These are phyloP conservation scores for Polymixis lichenea DNA, from an alignment of 2,888 invertebrate species.

Conservation along the genomic window DNA sequence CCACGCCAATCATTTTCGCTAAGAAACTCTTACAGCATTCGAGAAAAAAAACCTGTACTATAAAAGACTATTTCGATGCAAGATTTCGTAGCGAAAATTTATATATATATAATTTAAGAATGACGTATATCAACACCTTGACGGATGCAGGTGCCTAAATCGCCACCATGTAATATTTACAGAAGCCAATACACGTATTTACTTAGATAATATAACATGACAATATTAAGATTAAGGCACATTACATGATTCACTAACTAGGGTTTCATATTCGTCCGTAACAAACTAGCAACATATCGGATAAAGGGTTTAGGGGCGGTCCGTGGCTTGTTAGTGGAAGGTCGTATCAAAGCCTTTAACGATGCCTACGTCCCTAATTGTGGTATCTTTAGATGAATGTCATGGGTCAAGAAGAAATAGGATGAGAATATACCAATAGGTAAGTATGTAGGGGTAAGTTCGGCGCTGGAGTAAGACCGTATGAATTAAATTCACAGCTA, in stretches of 20 bases:
- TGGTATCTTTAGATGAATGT: conserved; percentile 16
- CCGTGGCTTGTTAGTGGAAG: conserved; percentile 34
- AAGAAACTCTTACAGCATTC: no score
- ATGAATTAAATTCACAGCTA: no score
- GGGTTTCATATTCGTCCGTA: neutral
- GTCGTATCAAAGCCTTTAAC: conserved; percentile 32
- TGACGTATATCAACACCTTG: no score
- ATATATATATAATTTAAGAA: no score
- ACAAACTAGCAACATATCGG: conserved; percentile 2
- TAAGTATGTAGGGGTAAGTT: no score
- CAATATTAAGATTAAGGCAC: neutral
- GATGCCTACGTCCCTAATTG: conserved; percentile 15
- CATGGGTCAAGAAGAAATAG: conserved; percentile 5
- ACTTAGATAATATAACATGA: neutral
- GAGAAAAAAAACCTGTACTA: no score
- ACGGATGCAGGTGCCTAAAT: no score
- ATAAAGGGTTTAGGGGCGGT: conserved; percentile 22
- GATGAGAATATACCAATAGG: neutral
- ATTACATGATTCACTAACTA: neutral
- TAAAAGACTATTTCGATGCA: no score
- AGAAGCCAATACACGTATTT: neutral
- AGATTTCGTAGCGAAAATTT: no score
- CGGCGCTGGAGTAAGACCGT: no score
- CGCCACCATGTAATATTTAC: neutral
- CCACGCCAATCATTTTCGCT: no score